phyloP scores from a whole-genome alignment of 2,888 invertebrate genomes.

The Lithosia quadra region DNA sequence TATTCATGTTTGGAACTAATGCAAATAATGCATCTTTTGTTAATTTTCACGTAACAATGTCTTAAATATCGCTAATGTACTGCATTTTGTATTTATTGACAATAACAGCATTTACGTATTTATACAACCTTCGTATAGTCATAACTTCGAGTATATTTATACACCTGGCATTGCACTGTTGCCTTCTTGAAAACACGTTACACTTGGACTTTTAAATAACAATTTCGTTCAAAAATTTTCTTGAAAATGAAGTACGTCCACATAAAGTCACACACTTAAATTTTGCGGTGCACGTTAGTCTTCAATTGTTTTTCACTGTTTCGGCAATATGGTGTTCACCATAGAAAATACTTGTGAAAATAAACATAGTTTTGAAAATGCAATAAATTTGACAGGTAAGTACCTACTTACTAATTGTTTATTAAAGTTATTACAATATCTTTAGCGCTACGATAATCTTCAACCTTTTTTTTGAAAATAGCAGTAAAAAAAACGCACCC shows the following conservation, averaged over 20 bases:
- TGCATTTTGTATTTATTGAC: not conserved
- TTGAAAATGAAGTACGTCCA: too few species aligned
- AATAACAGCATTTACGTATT: not conserved
- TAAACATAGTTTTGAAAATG: slow-evolving; percentile 51
- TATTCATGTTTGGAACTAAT: too few species aligned
- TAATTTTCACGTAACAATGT: not conserved
- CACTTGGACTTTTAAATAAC: too few species aligned
- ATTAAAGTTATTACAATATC: too few species aligned
- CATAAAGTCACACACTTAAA: not conserved
- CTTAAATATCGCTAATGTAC: not conserved
- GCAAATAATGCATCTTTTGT: not conserved
- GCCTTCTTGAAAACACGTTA: not conserved
- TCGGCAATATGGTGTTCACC: slow-evolving; percentile 9
- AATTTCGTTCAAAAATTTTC: too few species aligned
- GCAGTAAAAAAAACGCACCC: too few species aligned
- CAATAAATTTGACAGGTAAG: slow-evolving; percentile 51
- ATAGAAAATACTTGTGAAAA: slow-evolving; percentile 16
- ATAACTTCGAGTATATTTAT: not conserved
- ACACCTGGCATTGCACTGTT: not conserved
- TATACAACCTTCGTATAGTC: not conserved
- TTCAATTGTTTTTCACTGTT: not conserved
- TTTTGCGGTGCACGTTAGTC: not conserved
- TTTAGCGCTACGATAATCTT: too few species aligned
- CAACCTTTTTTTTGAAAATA: too few species aligned
- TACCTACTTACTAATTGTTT: not conserved